Evolutionary conservation across 2,888 invertebrate species (phyloP).

Genomic region (Drosophila rellima): DNA sequence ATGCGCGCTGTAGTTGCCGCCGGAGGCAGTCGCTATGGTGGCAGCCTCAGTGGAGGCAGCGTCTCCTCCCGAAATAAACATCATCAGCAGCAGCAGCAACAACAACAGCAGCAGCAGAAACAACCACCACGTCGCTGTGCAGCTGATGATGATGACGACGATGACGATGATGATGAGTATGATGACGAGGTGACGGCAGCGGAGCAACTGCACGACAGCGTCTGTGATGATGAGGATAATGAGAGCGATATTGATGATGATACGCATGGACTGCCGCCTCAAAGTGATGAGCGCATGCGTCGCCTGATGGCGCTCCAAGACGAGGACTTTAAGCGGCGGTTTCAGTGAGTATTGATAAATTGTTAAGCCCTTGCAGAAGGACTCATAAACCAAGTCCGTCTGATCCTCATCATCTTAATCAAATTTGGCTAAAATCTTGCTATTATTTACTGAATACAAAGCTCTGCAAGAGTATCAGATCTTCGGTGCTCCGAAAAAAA

Average conservation of each 20-base stretch:
- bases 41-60: constrained; percentile 74
- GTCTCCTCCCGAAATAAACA: constrained; percentile 71
- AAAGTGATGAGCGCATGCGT: constrained; percentile 84
- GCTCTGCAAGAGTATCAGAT: too few relatives aligned
- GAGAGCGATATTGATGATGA: constrained; percentile 77
- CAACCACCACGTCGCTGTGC: constrained; percentile 55
- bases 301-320: constrained; percentile 83
- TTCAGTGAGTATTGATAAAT: constrained; percentile 78
- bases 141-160: constrained; percentile 59
- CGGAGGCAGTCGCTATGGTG: constrained; percentile 65
- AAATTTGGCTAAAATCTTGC: too few relatives aligned
- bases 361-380: too few relatives aligned
- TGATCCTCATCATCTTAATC: too few relatives aligned
- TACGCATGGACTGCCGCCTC: constrained; percentile 77
- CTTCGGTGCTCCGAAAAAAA: too few relatives aligned
- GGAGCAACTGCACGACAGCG: constrained; percentile 71
- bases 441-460: too few relatives aligned
- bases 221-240: constrained; percentile 82
- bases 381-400: too few relatives aligned
- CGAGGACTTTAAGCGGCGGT: constrained; percentile 83
- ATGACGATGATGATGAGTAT: constrained; percentile 71
- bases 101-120: constrained; percentile 57
- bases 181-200: constrained; percentile 74
- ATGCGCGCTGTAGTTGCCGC: constrained; percentile 71
- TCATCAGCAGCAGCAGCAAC: constrained; percentile 43